phyloP scores from a whole-genome alignment of 2,113 vertebrate genomes.

The Boulengerochromis microlepis region DNA sequence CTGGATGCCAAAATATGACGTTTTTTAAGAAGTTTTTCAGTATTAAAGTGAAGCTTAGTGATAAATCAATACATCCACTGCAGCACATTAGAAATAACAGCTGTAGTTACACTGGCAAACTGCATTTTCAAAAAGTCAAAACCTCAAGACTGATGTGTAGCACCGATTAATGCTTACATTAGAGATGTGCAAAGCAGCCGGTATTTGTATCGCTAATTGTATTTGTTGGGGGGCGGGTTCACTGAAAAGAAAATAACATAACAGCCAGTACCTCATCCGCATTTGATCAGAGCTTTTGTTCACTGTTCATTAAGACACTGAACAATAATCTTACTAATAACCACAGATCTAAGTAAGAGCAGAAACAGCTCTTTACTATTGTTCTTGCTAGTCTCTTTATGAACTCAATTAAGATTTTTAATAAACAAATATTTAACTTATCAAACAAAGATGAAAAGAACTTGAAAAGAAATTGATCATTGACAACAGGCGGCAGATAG shows the following conservation, averaged over 20 bases:
- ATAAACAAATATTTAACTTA: background rate
- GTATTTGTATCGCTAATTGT: background rate
- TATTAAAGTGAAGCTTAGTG: background rate
- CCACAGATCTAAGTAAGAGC: background rate
- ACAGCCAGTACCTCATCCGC: accelerated
- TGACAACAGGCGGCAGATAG: background rate
- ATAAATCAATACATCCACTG: background rate
- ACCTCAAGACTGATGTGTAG: background rate
- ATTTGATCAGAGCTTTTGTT: background rate
- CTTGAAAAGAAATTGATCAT: background rate
- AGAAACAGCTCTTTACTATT: background rate
- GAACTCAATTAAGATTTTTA: background rate
- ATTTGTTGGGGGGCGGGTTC: background rate
- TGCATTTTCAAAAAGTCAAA: background rate
- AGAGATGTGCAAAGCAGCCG: background rate
- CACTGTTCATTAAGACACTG: background rate
- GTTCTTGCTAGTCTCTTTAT: background rate
- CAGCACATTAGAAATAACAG: background rate
- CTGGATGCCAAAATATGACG: background rate
- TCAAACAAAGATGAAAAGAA: background rate
- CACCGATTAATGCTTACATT: background rate
- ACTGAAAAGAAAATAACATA: background rate
- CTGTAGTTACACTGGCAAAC: background rate
- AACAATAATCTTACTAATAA: background rate
- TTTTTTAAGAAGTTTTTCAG: background rate